phyloP scores from a whole-genome alignment of 2,888 invertebrate genomes.

The Apamea epomidion region DNA sequence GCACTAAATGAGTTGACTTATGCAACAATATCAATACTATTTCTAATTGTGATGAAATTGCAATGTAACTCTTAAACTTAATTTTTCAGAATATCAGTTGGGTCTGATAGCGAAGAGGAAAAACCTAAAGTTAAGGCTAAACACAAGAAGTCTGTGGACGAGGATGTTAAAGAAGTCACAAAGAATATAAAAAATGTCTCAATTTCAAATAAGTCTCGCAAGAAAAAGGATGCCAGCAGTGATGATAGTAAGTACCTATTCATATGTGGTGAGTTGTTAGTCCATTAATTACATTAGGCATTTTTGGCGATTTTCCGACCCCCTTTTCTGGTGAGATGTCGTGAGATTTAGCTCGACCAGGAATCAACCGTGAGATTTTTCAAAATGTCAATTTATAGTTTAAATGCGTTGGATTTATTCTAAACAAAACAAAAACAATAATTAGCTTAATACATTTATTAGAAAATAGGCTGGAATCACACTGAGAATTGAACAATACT shows the following conservation, averaged over 20 bases:
- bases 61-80: background rate
- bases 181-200: constrained; percentile 91
- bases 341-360: too few relatives aligned
- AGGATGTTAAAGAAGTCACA: constrained; percentile 88
- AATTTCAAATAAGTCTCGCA: constrained; percentile 89
- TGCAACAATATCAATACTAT: constrained; percentile 5
- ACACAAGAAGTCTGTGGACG: constrained; percentile 87
- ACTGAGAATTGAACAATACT: too few relatives aligned
- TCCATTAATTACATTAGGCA: too few relatives aligned
- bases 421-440: too few relatives aligned
- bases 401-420: too few relatives aligned
- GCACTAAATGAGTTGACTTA: background rate
- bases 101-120: constrained; percentile 88
- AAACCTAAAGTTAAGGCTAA: constrained; percentile 86
- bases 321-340: too few relatives aligned
- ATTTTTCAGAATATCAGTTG: constrained; percentile 78
- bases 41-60: constrained; percentile 34
- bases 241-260: constrained; percentile 78
- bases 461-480: too few relatives aligned
- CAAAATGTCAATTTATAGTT: too few relatives aligned
- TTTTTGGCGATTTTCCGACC: too few relatives aligned
- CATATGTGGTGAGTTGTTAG: background rate
- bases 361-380: too few relatives aligned
- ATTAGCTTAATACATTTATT: too few relatives aligned
- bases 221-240: constrained; percentile 84